A percentile compares a stretch with the other conserved stretches of the same genome.
These are phyloP conservation scores for Chymomyza amoena DNA, from an alignment of 2,888 invertebrate species.

Conservation along the genomic window DNA sequence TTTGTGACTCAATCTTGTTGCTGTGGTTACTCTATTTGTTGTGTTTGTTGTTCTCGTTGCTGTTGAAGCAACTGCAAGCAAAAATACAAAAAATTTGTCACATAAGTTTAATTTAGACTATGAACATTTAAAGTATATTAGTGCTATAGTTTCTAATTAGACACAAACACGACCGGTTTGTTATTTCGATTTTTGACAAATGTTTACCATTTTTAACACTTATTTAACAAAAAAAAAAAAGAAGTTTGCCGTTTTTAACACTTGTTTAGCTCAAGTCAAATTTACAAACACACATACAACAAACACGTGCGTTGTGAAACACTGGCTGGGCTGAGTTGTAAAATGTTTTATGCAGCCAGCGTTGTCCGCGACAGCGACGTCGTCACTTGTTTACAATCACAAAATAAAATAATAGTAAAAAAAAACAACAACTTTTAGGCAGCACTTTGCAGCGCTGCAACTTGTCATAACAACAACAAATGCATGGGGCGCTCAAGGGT, in stretches of 20 bases:
- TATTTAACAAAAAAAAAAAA: not conserved
- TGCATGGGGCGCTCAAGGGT: not conserved
- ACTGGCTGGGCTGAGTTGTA: not conserved
- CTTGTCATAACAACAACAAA: conserved; percentile 38
- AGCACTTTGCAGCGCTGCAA: conserved; percentile 10
- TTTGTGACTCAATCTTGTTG: conserved; percentile 61
- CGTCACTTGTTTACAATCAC: conserved; percentile 38
- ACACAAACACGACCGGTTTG: not conserved
- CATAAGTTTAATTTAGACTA: not conserved
- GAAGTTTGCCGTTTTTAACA: not conserved
- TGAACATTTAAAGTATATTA: not conserved
- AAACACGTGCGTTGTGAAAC: not conserved
- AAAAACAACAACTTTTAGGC: not conserved
- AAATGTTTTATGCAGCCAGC: not conserved
- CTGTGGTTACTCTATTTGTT: conserved; percentile 29
- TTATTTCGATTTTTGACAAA: not conserved
- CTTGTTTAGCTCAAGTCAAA: not conserved
- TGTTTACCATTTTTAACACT: not conserved
- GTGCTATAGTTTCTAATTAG: not conserved
- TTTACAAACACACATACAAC: not conserved
- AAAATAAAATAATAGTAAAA: conserved; percentile 15
- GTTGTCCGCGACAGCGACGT: conserved; percentile 15
- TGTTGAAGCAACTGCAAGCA: not conserved
- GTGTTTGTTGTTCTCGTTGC: not conserved
- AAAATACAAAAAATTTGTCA: not conserved